These are phyloP conservation scores for Neostethus bicornis DNA, from an alignment of 2,797 vertebrate species.

Conservation along the genomic window DNA sequence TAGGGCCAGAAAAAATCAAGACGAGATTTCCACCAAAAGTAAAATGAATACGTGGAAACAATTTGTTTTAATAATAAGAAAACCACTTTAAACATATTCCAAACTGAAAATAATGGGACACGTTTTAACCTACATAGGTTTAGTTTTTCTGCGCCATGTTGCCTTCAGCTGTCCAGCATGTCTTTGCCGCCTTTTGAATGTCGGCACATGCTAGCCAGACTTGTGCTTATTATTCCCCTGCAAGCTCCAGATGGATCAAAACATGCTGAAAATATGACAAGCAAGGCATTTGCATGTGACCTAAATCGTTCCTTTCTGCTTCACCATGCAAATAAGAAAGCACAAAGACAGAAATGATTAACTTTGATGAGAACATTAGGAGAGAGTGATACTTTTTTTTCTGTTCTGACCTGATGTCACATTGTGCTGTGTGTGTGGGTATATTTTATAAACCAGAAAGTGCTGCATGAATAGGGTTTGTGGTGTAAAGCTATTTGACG, in stretches of 20 bases:
- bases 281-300: slow-evolving; percentile 83
- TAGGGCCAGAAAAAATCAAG: slow-evolving; percentile 19
- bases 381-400: background rate
- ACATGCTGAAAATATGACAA: slow-evolving; percentile 83
- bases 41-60: slow-evolving; percentile 19
- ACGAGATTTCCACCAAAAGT: slow-evolving; percentile 8
- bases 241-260: slow-evolving; percentile 83
- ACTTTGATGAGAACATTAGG: slow-evolving; percentile 33
- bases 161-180: slow-evolving; percentile 62
- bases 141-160: slow-evolving; percentile 20
- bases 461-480: background rate
- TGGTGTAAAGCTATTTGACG: background rate
- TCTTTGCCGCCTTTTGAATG: slow-evolving; percentile 69
- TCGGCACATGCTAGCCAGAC: slow-evolving; percentile 70
- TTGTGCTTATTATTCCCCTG: slow-evolving; percentile 78
- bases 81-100: background rate
- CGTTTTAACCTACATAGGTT: slow-evolving; percentile 35
- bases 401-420: background rate
- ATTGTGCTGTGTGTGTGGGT: background rate
- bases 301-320: slow-evolving; percentile 79
- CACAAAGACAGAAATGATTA: slow-evolving; percentile 43
- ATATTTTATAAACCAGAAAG: too few relatives aligned
- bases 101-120: slow-evolving; percentile 8
- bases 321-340: slow-evolving; percentile 64
- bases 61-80: background rate